Evolutionary conservation across 2,888 invertebrate species (phyloP), one percentile per base, ranked within the genome.

Genomic region (Caenorhabditis sp.): DNA sequence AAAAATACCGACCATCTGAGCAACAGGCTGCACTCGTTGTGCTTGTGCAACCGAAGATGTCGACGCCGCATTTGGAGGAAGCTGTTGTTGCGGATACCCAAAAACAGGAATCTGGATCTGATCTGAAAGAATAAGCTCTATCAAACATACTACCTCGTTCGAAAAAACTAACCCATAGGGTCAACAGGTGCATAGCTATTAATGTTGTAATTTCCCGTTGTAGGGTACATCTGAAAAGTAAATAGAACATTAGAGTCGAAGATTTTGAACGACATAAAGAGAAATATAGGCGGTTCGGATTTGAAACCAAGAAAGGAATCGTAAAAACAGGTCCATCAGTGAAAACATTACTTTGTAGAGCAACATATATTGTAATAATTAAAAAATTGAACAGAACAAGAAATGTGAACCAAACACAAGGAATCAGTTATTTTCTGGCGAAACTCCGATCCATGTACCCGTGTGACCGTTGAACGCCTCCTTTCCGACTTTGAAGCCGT

Each of bases 381-480:
- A n/a, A n/a, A n/a, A 1, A 35, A 47, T 50, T 50, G 53, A 68
- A 44, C n/a, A n/a, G n/a, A n/a, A n/a, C n/a, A n/a, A n/a, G n/a
- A 77, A 71, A 55, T 32, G 47, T 18, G 64, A 40, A 18, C 35
- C 24, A 56, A 67, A 22, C 61, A 60, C 44, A 62, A 15, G 15
- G 35, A 44, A 74, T 9, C 40, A 62, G 32, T 69, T 28, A 83
- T 61, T 72, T 80, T 26, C 56, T 61, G 20, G 83, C 72, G 55
- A 86, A 86, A 60, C 79, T 85, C 2, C 74, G 82, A 50, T 86
- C 85, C 87, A 87, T 87, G 65, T 86, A 86, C 18, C 82, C 84
- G 53, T 84, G 84, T 15, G 77, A 68, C n/a, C 81, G 50, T 70
- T 87, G 87, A 18, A 87, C 71, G n/a, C 76, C 74, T 37, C 68